These are phyloP conservation scores for Fragum fragum DNA, from an alignment of 2,888 invertebrate species.

Conservation along the genomic window DNA sequence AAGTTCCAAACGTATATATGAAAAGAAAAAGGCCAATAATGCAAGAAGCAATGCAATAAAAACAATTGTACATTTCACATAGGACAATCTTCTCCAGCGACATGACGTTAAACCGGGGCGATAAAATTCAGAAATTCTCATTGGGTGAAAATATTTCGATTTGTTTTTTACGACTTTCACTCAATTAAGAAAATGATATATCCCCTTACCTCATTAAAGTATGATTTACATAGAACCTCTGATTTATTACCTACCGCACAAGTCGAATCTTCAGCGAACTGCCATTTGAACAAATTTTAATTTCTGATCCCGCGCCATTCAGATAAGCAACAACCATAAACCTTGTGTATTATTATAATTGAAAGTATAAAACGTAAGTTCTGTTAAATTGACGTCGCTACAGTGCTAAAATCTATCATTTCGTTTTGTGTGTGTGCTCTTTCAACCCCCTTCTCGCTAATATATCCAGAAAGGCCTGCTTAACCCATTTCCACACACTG, in stretches of 20 bases:
- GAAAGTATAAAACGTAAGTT: constrained; percentile 62
- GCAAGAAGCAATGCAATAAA: too few relatives aligned
- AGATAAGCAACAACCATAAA: constrained; percentile 48
- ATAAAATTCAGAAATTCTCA: background rate
- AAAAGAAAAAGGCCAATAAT: too few relatives aligned
- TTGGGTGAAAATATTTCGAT: constrained; percentile 25
- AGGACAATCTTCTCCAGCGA: background rate
- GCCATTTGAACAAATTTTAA: constrained; percentile 49
- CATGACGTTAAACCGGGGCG: background rate
- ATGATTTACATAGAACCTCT: constrained; percentile 56
- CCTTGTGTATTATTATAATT: constrained; percentile 46
- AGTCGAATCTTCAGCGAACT: constrained; percentile 48
- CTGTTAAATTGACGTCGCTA: constrained; percentile 41
- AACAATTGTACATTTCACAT: too few relatives aligned
- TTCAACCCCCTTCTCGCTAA: too few relatives aligned
- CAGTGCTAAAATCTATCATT: background rate
- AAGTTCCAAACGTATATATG: too few relatives aligned
- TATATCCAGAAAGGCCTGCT: too few relatives aligned
- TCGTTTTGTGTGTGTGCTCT: background rate
- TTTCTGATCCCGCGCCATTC: constrained; percentile 45
- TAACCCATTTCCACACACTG: too few relatives aligned
- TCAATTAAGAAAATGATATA: constrained; percentile 51
- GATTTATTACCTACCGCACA: constrained; percentile 59
- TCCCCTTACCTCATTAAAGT: constrained; percentile 51
- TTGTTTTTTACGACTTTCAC: constrained; percentile 46